Percentiles rank a stretch among this genome's conserved stretches.
phyloP scores from a whole-genome alignment of 2,113 vertebrate genomes.

The Spermophilus dauricus region DNA sequence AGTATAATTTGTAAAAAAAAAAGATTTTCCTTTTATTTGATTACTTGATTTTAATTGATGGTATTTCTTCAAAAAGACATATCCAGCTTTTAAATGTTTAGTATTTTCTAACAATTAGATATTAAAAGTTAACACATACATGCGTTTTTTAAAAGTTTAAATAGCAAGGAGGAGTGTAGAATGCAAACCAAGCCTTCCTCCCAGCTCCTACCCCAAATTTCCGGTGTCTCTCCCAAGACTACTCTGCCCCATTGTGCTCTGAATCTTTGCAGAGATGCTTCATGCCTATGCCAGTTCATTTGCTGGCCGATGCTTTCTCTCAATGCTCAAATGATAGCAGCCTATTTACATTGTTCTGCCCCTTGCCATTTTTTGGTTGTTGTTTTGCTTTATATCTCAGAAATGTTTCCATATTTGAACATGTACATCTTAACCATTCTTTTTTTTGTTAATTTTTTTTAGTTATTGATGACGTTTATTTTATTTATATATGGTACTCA shows the following conservation, averaged over 20 bases:
- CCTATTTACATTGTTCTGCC: background rate
- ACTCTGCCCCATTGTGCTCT: background rate
- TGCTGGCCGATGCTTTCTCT: background rate
- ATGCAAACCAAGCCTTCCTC: constrained; percentile 8
- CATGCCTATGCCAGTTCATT: background rate
- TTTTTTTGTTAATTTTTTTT: background rate
- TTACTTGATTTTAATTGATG: constrained; percentile 44
- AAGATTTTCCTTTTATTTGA: constrained; percentile 33
- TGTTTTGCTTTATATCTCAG: background rate
- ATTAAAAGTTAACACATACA: constrained; percentile 21
- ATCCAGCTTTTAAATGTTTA: background rate
- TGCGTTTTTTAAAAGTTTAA: background rate
- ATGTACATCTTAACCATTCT: background rate
- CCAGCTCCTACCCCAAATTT: background rate
- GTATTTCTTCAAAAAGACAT: constrained; percentile 46
- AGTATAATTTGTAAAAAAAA: background rate
- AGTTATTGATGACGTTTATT: too few species aligned
- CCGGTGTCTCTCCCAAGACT: background rate
- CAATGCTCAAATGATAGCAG: background rate
- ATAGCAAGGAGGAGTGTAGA: accelerated
- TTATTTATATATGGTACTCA: too few species aligned
- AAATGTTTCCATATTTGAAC: background rate
- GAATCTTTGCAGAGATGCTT: background rate
- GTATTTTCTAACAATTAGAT: constrained; percentile 49
- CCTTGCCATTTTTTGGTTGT: background rate